Base-by-base conservation (phyloP, 2,113 vertebrate species). In the Brachyhypopomus occidentalis region DNA sequence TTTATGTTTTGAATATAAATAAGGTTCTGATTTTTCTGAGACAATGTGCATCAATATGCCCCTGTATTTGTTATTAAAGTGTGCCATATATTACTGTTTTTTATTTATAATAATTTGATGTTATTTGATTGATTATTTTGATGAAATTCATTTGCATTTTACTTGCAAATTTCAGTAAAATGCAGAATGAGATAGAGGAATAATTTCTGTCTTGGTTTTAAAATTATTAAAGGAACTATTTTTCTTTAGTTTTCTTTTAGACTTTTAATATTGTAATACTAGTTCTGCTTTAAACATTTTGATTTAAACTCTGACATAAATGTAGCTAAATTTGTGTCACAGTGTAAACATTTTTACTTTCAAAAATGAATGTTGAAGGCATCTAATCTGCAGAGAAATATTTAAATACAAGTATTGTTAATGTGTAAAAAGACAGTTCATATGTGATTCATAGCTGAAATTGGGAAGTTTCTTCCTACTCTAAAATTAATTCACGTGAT, bases 401-500 rank as follows among this genome's bases (percentile, higher is more conserved):
- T 63, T 72, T 52, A 52, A 52, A 52, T 14, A 52, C 12, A 52
- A 52, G 41, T 52, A 52, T 14, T 52, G 45, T 59, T 67, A 69
- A 7, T 58, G 12, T 77, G 9, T 36, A 20, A 72, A 36, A 34
- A 77, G 59, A 2, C 14, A 64, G 34, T 69, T 48, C 36, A 56
- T 70, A n/a, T 60, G 19, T n/a, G 48, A 66, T 71, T 41, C 45
- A 12, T 76, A 23, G 71, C 27, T 72, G 14, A 69, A 72, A 64
- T 76, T 79, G 73, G 72, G 56, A 79, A 79, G 67, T 45, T 38
- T 80, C 48, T 71, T 81, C 58, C 73, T 74, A n/a, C 56, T 83
- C 77, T 87, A 85, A 86, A 88, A 85, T 87, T 85, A 88, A 74
- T 73, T 82, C 77, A 82, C 27, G 58, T 81, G 77, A 81, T 71